These are phyloP conservation scores for Picathartes gymnocephalus DNA, from an alignment of 2,113 vertebrate species.

Conservation along the genomic window DNA sequence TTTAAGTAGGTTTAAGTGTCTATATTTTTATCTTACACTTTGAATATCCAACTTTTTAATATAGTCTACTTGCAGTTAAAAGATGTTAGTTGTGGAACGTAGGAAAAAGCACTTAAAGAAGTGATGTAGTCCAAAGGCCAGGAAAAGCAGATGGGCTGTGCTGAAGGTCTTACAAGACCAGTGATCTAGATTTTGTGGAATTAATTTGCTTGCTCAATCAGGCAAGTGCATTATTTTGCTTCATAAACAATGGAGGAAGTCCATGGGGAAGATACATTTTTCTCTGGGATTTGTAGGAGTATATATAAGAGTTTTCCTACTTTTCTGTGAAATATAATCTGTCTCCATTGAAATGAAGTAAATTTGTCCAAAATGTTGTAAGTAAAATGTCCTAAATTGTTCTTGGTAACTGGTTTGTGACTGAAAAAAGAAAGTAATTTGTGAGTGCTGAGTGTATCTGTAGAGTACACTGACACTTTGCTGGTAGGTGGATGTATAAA, in stretches of 20 bases:
- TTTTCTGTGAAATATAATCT: neutral
- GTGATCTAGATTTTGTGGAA: neutral
- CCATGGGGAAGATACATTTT: neutral
- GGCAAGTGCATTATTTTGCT: neutral
- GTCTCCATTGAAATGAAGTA: neutral
- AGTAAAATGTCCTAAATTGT: neutral
- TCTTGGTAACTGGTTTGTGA: neutral
- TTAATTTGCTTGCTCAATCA: neutral
- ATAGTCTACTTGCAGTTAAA: neutral
- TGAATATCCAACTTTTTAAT: neutral
- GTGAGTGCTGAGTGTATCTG: neutral
- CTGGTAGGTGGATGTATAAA: neutral
- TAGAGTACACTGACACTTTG: neutral
- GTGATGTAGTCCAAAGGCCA: neutral
- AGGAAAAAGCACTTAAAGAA: neutral
- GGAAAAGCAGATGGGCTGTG: neutral
- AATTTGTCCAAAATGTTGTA: neutral
- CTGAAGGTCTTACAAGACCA: neutral
- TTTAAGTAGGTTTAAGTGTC: neutral
- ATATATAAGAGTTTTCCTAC: neutral
- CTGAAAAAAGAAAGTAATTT: neutral
- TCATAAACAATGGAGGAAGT: neutral
- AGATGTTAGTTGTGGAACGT: neutral
- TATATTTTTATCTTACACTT: neutral
- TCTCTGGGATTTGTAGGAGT: neutral